These are phyloP conservation scores for Amiota mariae DNA, from an alignment of 2,888 invertebrate genomes.

Conservation along the genomic window DNA sequence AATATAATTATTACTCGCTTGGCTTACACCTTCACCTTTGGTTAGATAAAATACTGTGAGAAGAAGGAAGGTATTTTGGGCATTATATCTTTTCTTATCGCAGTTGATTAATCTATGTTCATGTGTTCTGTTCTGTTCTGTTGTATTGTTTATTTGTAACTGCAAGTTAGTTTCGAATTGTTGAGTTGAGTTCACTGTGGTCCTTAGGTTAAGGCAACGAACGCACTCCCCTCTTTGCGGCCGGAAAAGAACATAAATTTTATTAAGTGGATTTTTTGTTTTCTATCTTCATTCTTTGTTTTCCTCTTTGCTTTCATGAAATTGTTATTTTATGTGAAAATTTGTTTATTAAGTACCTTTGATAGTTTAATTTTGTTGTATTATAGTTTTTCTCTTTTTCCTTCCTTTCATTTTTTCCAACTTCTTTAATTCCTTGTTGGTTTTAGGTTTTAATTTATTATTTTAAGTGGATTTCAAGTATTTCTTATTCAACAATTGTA, in stretches of 20 bases:
- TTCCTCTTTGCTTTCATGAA: slow-evolving; percentile 40
- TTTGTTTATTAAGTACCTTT: slow-evolving; percentile 68
- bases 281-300: slow-evolving; percentile 26
- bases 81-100: slow-evolving; percentile 52
- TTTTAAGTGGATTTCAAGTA: slow-evolving; percentile 58
- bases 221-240: slow-evolving; percentile 55
- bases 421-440: neutral
- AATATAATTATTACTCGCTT: slow-evolving; percentile 70
- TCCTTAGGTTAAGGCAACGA: slow-evolving; percentile 56
- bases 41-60: slow-evolving; percentile 7
- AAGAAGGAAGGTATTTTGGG: slow-evolving; percentile 37
- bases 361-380: slow-evolving; percentile 55
- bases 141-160: too few relatives aligned
- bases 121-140: slow-evolving; percentile 32
- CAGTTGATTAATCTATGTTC: slow-evolving; percentile 38
- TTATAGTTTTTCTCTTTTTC: slow-evolving; percentile 7
- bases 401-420: neutral
- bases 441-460: slow-evolving; percentile 56
- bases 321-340: slow-evolving; percentile 69
- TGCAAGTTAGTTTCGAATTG: too few relatives aligned
- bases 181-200: slow-evolving; percentile 11
- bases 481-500: slow-evolving; percentile 14
- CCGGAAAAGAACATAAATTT: slow-evolving; percentile 62
- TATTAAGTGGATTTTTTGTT: slow-evolving; percentile 62
- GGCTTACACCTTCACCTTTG: slow-evolving; percentile 57